phyloP scores from a whole-genome alignment of 2,113 vertebrate species.

The Semicossyphus pulcher region DNA sequence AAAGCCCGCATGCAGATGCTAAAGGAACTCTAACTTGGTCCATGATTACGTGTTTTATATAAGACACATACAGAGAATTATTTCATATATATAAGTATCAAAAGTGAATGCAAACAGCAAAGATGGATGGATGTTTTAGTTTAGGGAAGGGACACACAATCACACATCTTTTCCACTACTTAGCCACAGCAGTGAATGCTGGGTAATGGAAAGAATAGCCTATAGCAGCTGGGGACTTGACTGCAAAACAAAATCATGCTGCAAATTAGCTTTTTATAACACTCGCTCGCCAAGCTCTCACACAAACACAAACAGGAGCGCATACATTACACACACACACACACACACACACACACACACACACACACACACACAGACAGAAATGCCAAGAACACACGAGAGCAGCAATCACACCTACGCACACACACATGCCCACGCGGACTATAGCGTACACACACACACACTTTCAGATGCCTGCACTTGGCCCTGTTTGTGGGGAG shows the following conservation, averaged over 20 bases:
- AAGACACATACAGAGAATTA: too few species aligned
- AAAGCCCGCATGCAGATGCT: too few species aligned
- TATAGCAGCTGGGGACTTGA: slow-evolving; percentile 15
- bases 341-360: background rate
- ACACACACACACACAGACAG: slow-evolving; percentile 1
- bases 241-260: slow-evolving; percentile 35
- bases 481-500: slow-evolving; percentile 54
- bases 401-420: slow-evolving; percentile 22
- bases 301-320: too few species aligned
- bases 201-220: slow-evolving; percentile 41
- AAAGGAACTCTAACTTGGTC: too few species aligned
- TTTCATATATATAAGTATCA: too few species aligned
- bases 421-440: slow-evolving; percentile 22
- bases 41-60: too few species aligned
- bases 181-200: slow-evolving; percentile 27
- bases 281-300: too few species aligned
- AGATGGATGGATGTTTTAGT: background rate
- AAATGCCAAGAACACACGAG: slow-evolving; percentile 11
- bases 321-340: too few species aligned
- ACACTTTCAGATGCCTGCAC: slow-evolving; percentile 36
- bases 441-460: slow-evolving; percentile 14
- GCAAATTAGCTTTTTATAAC: slow-evolving; percentile 32
- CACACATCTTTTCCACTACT: background rate
- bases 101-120: too few species aligned
- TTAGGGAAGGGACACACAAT: background rate